Evolutionary conservation across 2,888 invertebrate genomes (phyloP).

Genomic region (Tribolium freemani): DNA sequence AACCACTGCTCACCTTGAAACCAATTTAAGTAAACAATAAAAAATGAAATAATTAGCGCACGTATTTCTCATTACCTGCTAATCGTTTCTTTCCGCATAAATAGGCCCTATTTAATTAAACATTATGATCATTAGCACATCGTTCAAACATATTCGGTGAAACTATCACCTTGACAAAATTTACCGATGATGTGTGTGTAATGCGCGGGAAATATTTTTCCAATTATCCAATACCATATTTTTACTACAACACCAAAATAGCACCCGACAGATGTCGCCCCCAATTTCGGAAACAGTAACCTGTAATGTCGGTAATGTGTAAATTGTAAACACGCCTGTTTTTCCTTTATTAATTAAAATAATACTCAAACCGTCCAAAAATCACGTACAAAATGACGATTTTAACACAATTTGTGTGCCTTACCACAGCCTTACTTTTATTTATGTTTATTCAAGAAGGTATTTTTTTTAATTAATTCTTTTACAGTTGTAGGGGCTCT

Average conservation of each 20-base stretch:
- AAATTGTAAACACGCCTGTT: slow-evolving; percentile 10
- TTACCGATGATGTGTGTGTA: neutral
- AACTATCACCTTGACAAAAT: neutral
- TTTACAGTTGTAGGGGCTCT: slow-evolving; percentile 15
- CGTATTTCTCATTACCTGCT: slow-evolving; percentile 14
- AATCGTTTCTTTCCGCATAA: slow-evolving; percentile 11
- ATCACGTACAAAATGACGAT: slow-evolving; percentile 24
- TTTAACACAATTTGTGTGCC: slow-evolving; percentile 35
- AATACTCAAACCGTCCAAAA: neutral
- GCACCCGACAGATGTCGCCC: neutral
- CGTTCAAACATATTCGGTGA: neutral
- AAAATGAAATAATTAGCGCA: slow-evolving; percentile 14
- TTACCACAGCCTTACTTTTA: slow-evolving; percentile 37
- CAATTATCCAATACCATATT: neutral
- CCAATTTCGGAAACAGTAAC: neutral
- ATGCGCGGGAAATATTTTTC: neutral
- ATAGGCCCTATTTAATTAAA: slow-evolving; percentile 15
- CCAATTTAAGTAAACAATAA: slow-evolving; percentile 12
- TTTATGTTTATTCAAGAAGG: slow-evolving; percentile 39
- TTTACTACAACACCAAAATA: too few species aligned
- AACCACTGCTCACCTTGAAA: slow-evolving; percentile 20
- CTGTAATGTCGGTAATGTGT: neutral
- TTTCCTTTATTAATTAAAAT: neutral
- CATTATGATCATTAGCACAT: neutral
- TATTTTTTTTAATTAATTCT: slow-evolving; percentile 32